Conservation (phyloP, 2,888 invertebrate species). For the Eumacrocentrus americanus region DNA sequence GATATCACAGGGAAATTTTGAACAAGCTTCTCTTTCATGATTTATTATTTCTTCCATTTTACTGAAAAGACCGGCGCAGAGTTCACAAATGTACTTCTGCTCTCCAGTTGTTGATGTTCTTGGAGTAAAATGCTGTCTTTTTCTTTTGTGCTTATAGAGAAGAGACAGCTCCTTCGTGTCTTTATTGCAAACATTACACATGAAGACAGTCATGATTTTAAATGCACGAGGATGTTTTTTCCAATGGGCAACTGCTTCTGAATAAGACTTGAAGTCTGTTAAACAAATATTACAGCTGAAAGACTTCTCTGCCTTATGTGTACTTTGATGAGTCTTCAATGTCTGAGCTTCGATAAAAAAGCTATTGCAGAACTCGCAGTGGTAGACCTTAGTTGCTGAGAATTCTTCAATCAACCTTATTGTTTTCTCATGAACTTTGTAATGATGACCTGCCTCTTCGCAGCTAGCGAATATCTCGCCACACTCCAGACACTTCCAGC, state of each 20-base stretch:
- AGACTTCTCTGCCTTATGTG: constrained; percentile 61
- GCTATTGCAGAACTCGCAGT: constrained; percentile 70
- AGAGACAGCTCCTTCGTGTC: constrained; percentile 64
- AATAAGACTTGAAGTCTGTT: constrained; percentile 62
- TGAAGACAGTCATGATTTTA: constrained; percentile 60
- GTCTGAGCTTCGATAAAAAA: constrained; percentile 65
- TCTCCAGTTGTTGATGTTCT: constrained; percentile 50
- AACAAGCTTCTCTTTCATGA: constrained; percentile 47
- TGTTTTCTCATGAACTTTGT: constrained; percentile 40
- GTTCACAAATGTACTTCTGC: constrained; percentile 62
- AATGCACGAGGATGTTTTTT: constrained; percentile 63
- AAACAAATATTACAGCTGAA: constrained; percentile 63
- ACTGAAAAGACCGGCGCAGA: constrained; percentile 63
- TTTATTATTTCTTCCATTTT: constrained; percentile 37
- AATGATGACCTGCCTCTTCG: constrained; percentile 44
- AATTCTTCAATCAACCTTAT: constrained; percentile 44
- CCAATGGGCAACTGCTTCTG: constrained; percentile 66
- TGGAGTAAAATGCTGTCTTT: constrained; percentile 62
- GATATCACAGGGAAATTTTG: constrained; percentile 50
- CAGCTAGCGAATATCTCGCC: constrained; percentile 43
- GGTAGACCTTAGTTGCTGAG: constrained; percentile 58
- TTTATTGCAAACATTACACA: constrained; percentile 63
- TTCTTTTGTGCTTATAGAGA: constrained; percentile 67
- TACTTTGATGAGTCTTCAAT: constrained; percentile 61
- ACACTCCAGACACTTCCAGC: constrained; percentile 48